Percentiles rank a stretch among this genome's conserved stretches.
Conservation (phyloP, 1,140 invertebrate genomes). For the Bursaphelenchus mucronatus region DNA sequence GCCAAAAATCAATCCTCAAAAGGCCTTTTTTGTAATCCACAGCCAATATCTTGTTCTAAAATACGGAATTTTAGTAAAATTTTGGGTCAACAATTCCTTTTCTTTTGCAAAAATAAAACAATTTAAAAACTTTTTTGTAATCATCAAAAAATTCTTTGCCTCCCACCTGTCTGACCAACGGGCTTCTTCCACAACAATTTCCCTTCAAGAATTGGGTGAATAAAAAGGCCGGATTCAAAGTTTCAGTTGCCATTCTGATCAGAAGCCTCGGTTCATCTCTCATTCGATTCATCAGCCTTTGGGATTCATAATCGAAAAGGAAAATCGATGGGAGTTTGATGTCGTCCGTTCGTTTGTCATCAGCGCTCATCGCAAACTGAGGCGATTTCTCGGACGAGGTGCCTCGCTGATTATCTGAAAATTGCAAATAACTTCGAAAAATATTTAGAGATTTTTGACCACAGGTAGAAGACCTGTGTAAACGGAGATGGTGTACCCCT, state of each 20-base stretch:
- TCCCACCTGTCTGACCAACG: conserved; percentile 15
- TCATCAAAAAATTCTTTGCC: no score
- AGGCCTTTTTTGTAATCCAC: no score
- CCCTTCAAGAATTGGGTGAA: conserved; percentile 25
- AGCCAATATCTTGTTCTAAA: no score
- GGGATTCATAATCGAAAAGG: conserved; percentile 76
- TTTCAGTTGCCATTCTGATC: conserved; percentile 25
- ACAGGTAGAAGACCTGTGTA: no score
- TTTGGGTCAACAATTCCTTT: no score
- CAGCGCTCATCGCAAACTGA: conserved; percentile 92
- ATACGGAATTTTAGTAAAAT: no score
- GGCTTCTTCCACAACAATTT: conserved; percentile 24
- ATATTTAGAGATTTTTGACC: no score
- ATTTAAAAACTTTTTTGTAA: no score
- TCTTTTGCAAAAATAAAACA: no score
- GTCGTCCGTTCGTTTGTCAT: conserved; percentile 69
- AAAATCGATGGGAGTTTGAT: conserved; percentile 85
- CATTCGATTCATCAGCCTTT: conserved; percentile 65
- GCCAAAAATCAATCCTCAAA: no score
- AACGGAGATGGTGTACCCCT: no score
- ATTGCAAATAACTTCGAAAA: conserved; percentile 9
- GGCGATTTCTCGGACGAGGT: conserved; percentile 71
- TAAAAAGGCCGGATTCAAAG: conserved; percentile 13
- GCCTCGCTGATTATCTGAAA: conserved; percentile 73
- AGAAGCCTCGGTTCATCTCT: conserved; percentile 21